These are phyloP conservation scores for Platycnemis pennipes DNA, from an alignment of 2,888 invertebrate genomes.

Conservation along the genomic window DNA sequence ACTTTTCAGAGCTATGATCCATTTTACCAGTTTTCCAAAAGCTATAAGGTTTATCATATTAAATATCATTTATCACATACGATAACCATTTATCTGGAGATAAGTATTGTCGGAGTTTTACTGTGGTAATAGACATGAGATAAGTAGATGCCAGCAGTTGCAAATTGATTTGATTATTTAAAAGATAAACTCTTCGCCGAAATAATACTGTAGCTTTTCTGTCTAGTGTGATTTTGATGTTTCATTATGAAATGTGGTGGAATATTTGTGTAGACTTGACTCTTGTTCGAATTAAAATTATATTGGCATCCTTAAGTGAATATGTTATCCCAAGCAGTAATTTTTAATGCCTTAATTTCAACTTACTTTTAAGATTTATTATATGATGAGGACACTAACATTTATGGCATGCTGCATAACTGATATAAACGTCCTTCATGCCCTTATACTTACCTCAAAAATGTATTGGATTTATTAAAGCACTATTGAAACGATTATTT, in stretches of 20 bases:
- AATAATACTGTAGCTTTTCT: neutral
- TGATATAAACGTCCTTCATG: too few relatives aligned
- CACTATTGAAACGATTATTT: neutral
- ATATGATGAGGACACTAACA: neutral
- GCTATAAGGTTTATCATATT: too few relatives aligned
- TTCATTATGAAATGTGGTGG: neutral
- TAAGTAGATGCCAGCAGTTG: neutral
- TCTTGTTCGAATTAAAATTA: neutral
- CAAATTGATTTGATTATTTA: neutral
- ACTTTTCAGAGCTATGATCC: too few relatives aligned
- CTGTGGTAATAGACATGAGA: too few relatives aligned
- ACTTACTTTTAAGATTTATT: neutral
- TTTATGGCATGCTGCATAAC: neutral
- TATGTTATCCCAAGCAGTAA: neutral
- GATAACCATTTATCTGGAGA: too few relatives aligned
- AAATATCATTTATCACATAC: too few relatives aligned
- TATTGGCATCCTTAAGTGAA: neutral
- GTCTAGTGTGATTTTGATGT: neutral
- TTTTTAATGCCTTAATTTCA: neutral
- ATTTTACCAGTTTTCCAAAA: too few relatives aligned
- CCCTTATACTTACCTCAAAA: neutral
- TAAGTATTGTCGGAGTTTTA: too few relatives aligned
- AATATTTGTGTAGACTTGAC: neutral
- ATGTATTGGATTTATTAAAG: neutral
- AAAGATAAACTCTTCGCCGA: neutral